phyloP scores from a whole-genome alignment of 1,140 invertebrate species.

The Nephila pilipes region DNA sequence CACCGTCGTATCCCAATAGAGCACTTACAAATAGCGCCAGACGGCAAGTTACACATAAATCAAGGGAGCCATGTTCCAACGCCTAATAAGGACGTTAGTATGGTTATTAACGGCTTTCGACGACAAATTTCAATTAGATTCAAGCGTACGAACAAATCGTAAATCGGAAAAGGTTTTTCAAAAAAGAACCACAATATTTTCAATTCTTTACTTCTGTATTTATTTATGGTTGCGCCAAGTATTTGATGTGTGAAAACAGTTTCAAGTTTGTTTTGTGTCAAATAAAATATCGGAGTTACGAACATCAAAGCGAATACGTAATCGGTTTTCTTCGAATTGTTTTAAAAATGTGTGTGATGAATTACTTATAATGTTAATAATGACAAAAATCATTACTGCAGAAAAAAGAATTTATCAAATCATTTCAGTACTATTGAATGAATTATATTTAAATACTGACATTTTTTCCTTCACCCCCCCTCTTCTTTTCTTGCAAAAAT shows the following conservation, averaged over 20 bases:
- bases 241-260: neutral
- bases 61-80: constrained; percentile 25
- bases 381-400: too few species aligned
- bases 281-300: too few species aligned
- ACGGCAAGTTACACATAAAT: constrained; percentile 50
- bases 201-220: neutral
- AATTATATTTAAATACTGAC: too few species aligned
- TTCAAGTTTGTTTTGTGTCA: neutral
- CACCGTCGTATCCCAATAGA: neutral
- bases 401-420: too few species aligned
- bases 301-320: too few species aligned
- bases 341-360: too few species aligned
- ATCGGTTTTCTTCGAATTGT: too few species aligned
- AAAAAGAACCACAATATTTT: neutral
- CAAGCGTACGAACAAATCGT: constrained; percentile 20
- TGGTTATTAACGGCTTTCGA: constrained; percentile 58
- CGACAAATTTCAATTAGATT: constrained; percentile 71
- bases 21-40: constrained; percentile 48
- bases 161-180: neutral
- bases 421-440: too few species aligned
- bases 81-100: constrained; percentile 69
- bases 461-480: too few species aligned
- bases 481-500: too few species aligned
- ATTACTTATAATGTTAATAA: too few species aligned
- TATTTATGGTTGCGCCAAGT: neutral